Percentiles rank a stretch among this genome's conserved stretches.
Conservation (phyloP, 2,113 vertebrate genomes). For the Henicopernis longicauda region DNA sequence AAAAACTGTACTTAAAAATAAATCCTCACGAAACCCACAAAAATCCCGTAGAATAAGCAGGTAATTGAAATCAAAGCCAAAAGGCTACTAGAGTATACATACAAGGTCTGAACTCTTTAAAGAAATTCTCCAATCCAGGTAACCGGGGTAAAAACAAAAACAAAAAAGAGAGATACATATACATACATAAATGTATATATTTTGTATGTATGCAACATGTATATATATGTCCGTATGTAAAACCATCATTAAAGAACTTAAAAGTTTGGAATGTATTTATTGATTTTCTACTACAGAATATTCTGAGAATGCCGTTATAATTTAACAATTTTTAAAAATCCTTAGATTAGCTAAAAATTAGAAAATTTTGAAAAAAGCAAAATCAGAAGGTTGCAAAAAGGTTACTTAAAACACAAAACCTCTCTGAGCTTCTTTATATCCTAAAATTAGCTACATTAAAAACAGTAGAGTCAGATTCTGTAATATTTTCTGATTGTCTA, state of each 20-base stretch:
- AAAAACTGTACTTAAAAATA: not conserved
- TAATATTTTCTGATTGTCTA: not conserved
- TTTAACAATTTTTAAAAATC: not conserved
- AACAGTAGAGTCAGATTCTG: not conserved
- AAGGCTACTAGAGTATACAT: not conserved
- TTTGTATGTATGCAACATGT: too few relatives aligned
- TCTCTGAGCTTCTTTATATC: not conserved
- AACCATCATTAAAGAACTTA: not conserved
- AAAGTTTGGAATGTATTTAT: not conserved
- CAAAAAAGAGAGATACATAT: not conserved
- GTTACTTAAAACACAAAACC: not conserved
- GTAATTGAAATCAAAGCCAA: not conserved
- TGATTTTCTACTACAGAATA: not conserved
- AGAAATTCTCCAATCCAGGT: not conserved
- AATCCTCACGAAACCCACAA: not conserved
- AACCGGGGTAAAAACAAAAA: not conserved
- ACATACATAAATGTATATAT: not conserved
- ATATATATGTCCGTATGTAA: not conserved
- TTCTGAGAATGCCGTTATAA: not conserved
- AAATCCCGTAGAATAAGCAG: not conserved
- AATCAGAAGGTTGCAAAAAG: not conserved
- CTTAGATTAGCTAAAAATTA: not conserved
- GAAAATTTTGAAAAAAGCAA: not conserved
- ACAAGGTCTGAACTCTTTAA: not conserved
- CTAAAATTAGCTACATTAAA: not conserved